Percentiles rank a stretch among this genome's conserved stretches.
Conservation (phyloP, 2,113 vertebrate genomes). For the Octodon degus region DNA sequence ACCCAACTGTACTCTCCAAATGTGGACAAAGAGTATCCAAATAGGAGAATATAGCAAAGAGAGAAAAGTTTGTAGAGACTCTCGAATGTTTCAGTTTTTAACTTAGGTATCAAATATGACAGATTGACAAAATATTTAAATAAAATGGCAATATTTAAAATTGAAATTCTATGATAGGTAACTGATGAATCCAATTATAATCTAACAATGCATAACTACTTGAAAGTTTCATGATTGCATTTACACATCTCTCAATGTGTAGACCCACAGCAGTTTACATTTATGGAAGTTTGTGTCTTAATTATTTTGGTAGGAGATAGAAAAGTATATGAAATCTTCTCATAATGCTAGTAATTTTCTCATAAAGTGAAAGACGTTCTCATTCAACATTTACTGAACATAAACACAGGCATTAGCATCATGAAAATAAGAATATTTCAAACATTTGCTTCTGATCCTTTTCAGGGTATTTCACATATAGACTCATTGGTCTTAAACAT, state of each 20-base stretch:
- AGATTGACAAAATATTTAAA: neutral
- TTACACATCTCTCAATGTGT: neutral
- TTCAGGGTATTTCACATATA: neutral
- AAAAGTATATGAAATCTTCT: neutral
- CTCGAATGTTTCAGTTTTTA: slow-evolving; percentile 26
- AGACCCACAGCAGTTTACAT: neutral
- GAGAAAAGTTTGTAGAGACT: neutral
- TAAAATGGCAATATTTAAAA: neutral
- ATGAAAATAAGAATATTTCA: neutral
- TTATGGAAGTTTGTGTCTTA: neutral
- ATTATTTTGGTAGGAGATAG: neutral
- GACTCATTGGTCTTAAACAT: neutral
- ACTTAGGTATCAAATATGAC: neutral
- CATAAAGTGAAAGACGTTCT: neutral
- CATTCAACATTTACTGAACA: neutral
- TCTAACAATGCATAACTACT: neutral
- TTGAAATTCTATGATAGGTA: neutral
- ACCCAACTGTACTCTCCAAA: slow-evolving; percentile 42
- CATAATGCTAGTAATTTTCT: neutral
- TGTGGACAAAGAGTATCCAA: slow-evolving; percentile 30
- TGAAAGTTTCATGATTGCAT: neutral
- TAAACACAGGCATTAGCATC: neutral
- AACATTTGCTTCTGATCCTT: neutral
- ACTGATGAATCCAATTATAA: neutral
- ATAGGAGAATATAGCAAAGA: neutral